Base-by-base conservation (phyloP, 2,797 vertebrate genomes). In the Antennarius maculatus region DNA sequence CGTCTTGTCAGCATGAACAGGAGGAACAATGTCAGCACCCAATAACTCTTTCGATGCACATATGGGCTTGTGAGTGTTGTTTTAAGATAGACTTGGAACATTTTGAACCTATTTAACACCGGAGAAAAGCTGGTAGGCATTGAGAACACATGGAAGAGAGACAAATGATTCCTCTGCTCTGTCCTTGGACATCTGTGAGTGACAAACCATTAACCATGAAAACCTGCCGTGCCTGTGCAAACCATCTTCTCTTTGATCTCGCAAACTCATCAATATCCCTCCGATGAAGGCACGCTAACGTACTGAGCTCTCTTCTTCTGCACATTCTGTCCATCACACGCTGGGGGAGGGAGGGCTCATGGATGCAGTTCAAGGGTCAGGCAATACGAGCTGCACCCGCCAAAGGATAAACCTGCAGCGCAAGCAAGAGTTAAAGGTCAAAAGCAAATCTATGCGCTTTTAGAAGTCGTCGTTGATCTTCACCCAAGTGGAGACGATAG, bases 171-270 rank as follows among this genome's bases (percentile, higher is more conserved):
- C 28, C 61, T n/a, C 16, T 60, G 63, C 64, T 80, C 68, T 7
- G 68, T 86, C 72, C 76, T 81, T 69, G 69, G 74, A 79, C 27
- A 61, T 63, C 68, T 59, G 51, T 45, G 47, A 73, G 68, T 28
- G 76, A 72, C 61, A 70, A 76, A 43, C 69, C 66, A 45, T 69
- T 70, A 82, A 79, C 71, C 76, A 60, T 68, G 72, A 80, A 80
- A 67, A 49, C 31, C 18, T 23, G 46, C 49, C 0, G 31, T 27
- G 60, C 39, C 63, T 69, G 63, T 71, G 53, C 66, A 66, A 54
- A 60, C 23, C 72, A 47, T 75, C 54, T 55, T 45, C 69, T 60
- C 74, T 77, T 77, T 77, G 74, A 85, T 87, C 76, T 57, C 12
- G 3, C 12, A 0, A 43, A 67, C 66, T 81, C 78, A 83, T 83